Evolutionary conservation across 2,113 vertebrate genomes (phyloP), one percentile per base, ranked within the genome.

Genomic region (Pavo muticus): DNA sequence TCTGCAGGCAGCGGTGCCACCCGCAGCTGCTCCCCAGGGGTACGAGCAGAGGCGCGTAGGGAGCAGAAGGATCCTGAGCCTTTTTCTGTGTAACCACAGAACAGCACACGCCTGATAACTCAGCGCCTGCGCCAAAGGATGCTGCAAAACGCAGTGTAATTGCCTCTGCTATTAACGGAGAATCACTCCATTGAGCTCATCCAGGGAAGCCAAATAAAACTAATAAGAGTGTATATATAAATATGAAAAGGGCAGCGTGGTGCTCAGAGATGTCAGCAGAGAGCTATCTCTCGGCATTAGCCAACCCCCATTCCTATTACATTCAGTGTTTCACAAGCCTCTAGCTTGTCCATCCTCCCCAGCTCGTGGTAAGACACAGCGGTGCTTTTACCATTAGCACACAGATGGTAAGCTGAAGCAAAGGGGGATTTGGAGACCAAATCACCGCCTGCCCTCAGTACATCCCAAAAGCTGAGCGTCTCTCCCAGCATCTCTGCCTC

Each of bases 1-100:
- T 64, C 98, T 98, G 96, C 96, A 70, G 98, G 88, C 42, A 7
- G 65, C 45, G 6, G 42, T 5, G 48, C 60, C 87, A 27, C 0
- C 30, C 9, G 14, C 89, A 27, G 60, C 67, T 2, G 20, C 60
- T 6, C 37, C 8, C 0, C 11, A 60, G 64, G 65, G 18, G 21
- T 30, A 40, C 5, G 0, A 7, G 61, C 35, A 2, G 5, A 13
- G 2, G 48, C 11, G 4, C 27, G 0, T 0, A 8, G 39, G 47
- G 3, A 52, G 71, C 72, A 50, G 16, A 9, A 2, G 60, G 3
- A 25, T 4, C 60, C 14, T 6, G 35, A 8, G 3, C 0, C 1
- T 1, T 8, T 19, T 21, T 40, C 13, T 11, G 16, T 54, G 64
- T 5, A 3, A 35, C 0, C 39, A 7, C 39, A 3, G 29, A 7